A percentile compares a stretch with the other conserved stretches of the same genome.
phyloP scores from a whole-genome alignment of 2,797 vertebrate genomes.

The Gambusia yucatana region DNA sequence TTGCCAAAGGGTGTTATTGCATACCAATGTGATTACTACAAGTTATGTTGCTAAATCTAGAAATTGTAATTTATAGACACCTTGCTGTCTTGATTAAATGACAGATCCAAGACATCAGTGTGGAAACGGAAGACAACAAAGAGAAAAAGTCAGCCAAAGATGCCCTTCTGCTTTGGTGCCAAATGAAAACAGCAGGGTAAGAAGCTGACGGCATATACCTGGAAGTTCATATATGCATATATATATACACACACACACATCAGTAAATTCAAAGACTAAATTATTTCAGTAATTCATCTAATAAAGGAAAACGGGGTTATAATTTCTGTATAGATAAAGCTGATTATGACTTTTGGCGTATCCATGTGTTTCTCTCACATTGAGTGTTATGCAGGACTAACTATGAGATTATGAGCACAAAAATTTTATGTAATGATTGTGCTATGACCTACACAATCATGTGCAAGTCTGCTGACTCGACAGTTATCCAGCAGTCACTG shows the following conservation, averaged over 20 bases:
- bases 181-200: slow-evolving; percentile 97
- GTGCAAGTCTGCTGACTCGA: background rate
- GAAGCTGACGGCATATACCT: slow-evolving; percentile 18
- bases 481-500: background rate
- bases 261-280: background rate
- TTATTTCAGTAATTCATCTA: background rate
- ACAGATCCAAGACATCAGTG: slow-evolving; percentile 97
- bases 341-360: background rate
- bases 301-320: background rate
- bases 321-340: too few relatives aligned
- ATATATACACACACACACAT: background rate
- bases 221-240: background rate
- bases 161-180: slow-evolving; percentile 93
- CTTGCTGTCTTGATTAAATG: slow-evolving; percentile 16
- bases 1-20: background rate
- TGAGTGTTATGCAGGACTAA: background rate
- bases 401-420: background rate
- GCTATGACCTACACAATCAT: background rate
- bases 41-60: background rate
- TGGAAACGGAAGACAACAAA: slow-evolving; percentile 94
- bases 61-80: slow-evolving; percentile 6
- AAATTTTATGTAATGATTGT: background rate
- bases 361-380: too few relatives aligned
- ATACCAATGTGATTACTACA: background rate
- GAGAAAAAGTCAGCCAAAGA: slow-evolving; percentile 97